phyloP scores from a whole-genome alignment of 2,113 vertebrate genomes.

The Cryptotis parvus region DNA sequence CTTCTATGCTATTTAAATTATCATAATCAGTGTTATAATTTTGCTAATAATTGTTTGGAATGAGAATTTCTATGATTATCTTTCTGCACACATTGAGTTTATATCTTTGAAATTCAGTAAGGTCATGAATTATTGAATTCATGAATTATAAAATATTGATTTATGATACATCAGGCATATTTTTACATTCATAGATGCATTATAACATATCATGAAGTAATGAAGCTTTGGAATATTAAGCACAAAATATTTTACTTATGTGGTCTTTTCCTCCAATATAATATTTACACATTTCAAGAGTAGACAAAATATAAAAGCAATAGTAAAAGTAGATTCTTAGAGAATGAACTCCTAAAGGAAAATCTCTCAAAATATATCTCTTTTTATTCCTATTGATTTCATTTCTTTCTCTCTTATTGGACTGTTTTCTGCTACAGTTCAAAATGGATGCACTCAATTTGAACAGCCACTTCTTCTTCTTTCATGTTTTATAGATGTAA shows the following conservation, averaged over 20 bases:
- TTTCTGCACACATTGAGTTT: not conserved
- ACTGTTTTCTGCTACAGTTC: not conserved
- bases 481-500: slow-evolving; percentile 26
- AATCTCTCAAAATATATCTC: not conserved
- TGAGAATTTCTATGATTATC: not conserved
- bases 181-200: not conserved
- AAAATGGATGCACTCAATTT: not conserved
- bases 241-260: not conserved
- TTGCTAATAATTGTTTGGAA: not conserved
- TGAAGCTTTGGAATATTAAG: not conserved
- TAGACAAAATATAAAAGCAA: slow-evolving; percentile 1
- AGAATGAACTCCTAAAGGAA: not conserved
- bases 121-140: not conserved
- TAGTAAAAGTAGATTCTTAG: not conserved
- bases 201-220: not conserved
- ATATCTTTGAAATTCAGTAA: slow-evolving; percentile 7
- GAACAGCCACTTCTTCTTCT: not conserved
- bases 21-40: not conserved
- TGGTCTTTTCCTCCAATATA: not conserved
- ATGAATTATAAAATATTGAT: not conserved
- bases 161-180: not conserved
- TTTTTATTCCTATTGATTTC: not conserved
- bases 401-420: not conserved
- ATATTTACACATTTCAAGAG: not conserved
- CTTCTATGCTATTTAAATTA: slow-evolving; percentile 12